Evolutionary conservation across 2,797 vertebrate species (phyloP).

Genomic region (Caiman crocodilus): DNA sequence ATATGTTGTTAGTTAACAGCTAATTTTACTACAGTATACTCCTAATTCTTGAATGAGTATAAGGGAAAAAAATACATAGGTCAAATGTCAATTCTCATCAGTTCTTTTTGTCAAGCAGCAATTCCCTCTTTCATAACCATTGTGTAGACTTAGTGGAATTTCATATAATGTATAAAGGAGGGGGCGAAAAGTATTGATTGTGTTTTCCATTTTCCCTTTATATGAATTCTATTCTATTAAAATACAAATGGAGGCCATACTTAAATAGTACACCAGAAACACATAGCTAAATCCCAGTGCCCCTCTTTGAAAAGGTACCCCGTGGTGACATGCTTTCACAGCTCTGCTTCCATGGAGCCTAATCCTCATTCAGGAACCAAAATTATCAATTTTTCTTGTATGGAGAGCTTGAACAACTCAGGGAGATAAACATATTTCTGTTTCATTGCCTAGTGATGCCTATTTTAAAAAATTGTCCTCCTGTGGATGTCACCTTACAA

Average conservation of each 20-base stretch:
- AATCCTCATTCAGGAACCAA: slow-evolving; percentile 53
- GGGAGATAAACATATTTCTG: slow-evolving; percentile 51
- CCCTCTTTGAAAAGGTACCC: slow-evolving; percentile 1
- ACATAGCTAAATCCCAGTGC: background rate
- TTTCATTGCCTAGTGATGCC: slow-evolving; percentile 50
- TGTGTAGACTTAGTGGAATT: background rate
- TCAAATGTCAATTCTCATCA: background rate
- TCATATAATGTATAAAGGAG: background rate
- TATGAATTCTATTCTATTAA: background rate
- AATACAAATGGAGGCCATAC: background rate
- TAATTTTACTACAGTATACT: slow-evolving; percentile 31
- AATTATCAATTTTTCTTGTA: slow-evolving; percentile 58
- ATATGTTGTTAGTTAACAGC: slow-evolving; percentile 19
- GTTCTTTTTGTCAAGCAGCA: background rate
- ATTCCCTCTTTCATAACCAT: background rate
- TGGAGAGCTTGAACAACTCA: slow-evolving; percentile 44
- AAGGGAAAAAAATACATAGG: background rate
- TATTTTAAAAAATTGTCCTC: slow-evolving; percentile 21
- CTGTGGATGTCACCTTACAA: slow-evolving; percentile 16
- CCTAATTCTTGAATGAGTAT: background rate
- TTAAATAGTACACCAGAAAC: slow-evolving; percentile 2
- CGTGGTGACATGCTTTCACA: slow-evolving; percentile 30
- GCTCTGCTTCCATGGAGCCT: slow-evolving; percentile 22
- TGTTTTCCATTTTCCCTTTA: background rate
- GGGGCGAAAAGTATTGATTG: background rate